A percentile compares a stretch with the other conserved stretches of the same genome.
These are phyloP conservation scores for Acanthochromis polyacanthus DNA, from an alignment of 2,113 vertebrate species.

Conservation along the genomic window DNA sequence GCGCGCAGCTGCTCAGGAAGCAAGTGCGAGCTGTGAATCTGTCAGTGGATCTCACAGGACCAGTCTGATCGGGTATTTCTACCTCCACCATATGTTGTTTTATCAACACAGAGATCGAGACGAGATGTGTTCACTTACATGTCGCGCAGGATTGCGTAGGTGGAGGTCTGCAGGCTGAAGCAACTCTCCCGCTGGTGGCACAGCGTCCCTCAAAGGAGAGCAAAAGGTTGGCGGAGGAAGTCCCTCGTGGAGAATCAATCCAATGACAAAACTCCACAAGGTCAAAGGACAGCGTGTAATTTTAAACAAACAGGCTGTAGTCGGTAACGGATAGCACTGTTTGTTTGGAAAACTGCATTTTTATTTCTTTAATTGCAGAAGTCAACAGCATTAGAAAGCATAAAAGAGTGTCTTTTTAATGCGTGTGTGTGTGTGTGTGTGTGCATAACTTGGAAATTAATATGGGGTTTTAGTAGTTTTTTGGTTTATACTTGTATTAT, in stretches of 20 bases:
- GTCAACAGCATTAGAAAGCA: too few relatives aligned
- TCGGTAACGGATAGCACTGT: too few relatives aligned
- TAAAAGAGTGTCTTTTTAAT: too few relatives aligned
- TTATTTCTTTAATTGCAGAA: too few relatives aligned
- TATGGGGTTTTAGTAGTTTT: too few relatives aligned
- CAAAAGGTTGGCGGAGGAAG: neutral
- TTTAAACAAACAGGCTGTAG: neutral
- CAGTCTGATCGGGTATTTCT: too few relatives aligned
- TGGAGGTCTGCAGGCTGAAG: neutral
- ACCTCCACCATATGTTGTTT: neutral
- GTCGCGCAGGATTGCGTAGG: neutral
- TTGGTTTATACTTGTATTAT: too few relatives aligned
- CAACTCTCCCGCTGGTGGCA: constrained; percentile 45
- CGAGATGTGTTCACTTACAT: constrained; percentile 53
- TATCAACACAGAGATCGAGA: neutral
- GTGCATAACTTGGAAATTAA: too few relatives aligned
- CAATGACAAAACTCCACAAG: neutral
- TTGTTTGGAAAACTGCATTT: too few relatives aligned
- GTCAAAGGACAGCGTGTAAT: neutral
- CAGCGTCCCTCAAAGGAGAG: neutral
- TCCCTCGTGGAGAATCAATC: too few relatives aligned
- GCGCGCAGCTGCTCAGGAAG: neutral
- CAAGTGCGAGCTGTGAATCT: neutral
- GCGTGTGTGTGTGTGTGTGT: too few relatives aligned
- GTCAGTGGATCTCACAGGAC: neutral